Conservation (phyloP, 1,140 invertebrate species). For the Globodera ellingtonae region DNA sequence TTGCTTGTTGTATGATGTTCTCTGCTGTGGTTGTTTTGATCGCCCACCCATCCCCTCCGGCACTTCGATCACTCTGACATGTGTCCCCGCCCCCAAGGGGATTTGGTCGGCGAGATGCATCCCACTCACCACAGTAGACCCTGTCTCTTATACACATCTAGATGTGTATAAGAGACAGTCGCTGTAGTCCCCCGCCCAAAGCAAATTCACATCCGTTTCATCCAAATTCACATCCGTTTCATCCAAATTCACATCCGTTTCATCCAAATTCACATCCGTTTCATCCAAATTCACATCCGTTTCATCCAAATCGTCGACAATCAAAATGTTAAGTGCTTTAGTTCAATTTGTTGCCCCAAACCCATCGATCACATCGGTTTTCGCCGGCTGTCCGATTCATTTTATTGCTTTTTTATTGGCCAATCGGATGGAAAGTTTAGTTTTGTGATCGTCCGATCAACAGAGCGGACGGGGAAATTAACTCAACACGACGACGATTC, state of each 20-base stretch:
- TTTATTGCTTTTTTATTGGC: neutral
- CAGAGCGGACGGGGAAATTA: neutral
- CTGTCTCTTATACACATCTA: too few species aligned
- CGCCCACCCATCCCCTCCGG: neutral
- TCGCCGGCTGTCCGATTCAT: neutral
- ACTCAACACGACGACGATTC: neutral
- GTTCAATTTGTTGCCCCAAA: neutral
- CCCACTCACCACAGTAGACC: neutral
- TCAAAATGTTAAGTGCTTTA: too few species aligned
- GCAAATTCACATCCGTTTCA: too few species aligned
- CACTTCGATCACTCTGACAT: neutral
- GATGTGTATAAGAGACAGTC: too few species aligned
- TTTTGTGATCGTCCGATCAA: neutral
- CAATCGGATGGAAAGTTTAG: neutral
- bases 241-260: too few species aligned
- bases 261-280: too few species aligned
- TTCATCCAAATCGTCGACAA: too few species aligned
- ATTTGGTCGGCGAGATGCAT: neutral
- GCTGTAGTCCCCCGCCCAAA: too few species aligned
- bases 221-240: too few species aligned
- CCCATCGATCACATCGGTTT: neutral
- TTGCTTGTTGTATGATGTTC: neutral
- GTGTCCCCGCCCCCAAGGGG: neutral
- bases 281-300: too few species aligned
- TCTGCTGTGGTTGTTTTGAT: neutral